Evolutionary conservation across 1,140 invertebrate species (phyloP).

Genomic region (Camponotus floridanus): DNA sequence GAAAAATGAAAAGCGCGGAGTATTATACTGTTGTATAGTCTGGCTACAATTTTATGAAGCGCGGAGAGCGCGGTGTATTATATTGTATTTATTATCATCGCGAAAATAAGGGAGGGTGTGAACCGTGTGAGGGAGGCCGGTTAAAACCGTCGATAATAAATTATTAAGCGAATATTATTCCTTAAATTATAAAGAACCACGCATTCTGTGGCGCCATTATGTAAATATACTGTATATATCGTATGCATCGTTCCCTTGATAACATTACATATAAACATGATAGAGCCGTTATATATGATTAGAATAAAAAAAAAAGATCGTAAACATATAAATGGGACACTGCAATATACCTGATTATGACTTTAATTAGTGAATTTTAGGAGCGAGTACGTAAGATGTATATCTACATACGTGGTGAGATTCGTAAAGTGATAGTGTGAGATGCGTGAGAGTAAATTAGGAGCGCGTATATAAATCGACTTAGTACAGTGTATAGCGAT

Average conservation of each 20-base stretch:
- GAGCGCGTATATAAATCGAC: slow-evolving; percentile 76
- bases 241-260: slow-evolving; percentile 74
- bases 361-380: slow-evolving; percentile 84
- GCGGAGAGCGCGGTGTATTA: slow-evolving; percentile 76
- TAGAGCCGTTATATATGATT: slow-evolving; percentile 79
- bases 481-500: slow-evolving; percentile 83
- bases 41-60: slow-evolving; percentile 26
- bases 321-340: slow-evolving; percentile 84
- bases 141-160: slow-evolving; percentile 80
- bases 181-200: slow-evolving; percentile 79
- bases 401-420: slow-evolving; percentile 70
- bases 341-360: slow-evolving; percentile 86
- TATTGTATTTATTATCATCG: slow-evolving; percentile 84
- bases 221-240: slow-evolving; percentile 79
- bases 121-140: slow-evolving; percentile 39
- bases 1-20: background rate
- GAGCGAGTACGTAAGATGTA: slow-evolving; percentile 80
- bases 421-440: slow-evolving; percentile 68
- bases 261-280: slow-evolving; percentile 75
- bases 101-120: slow-evolving; percentile 24
- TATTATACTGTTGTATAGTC: background rate
- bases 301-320: slow-evolving; percentile 73
- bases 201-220: slow-evolving; percentile 60
- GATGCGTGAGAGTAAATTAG: slow-evolving; percentile 64
- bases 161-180: slow-evolving; percentile 81